phyloP scores from a whole-genome alignment of 2,113 vertebrate genomes.

The Ciconia maguari region DNA sequence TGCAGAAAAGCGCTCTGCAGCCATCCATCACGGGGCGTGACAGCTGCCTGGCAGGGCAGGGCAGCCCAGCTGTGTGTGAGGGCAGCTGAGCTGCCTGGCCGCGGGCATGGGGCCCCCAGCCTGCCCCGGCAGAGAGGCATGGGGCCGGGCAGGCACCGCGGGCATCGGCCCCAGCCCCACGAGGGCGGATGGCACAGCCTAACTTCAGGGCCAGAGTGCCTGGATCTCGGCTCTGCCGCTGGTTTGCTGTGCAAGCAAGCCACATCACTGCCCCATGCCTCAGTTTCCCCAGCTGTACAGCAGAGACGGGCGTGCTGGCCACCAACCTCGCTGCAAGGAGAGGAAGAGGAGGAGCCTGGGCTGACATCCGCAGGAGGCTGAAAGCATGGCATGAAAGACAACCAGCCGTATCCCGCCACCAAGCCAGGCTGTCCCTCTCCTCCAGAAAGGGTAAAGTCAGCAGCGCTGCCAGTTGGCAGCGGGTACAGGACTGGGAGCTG shows the following conservation, averaged over 20 bases:
- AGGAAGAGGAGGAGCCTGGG: constrained; percentile 5
- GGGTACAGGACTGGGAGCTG: rapidly evolving
- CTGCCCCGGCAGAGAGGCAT: neutral
- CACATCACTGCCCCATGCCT: neutral
- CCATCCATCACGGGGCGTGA: neutral
- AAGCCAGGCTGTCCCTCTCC: neutral
- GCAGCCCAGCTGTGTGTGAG: neutral
- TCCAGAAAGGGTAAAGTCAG: neutral
- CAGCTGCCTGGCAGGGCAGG: constrained; percentile 4
- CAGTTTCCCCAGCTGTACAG: neutral
- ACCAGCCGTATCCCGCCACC: neutral
- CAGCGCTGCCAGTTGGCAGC: neutral
- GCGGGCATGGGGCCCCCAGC: rapidly evolving
- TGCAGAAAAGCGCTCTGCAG: neutral
- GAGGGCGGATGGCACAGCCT: rapidly evolving
- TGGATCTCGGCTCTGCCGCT: neutral
- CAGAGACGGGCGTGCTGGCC: rapidly evolving
- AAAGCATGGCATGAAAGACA: neutral
- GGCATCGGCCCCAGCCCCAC: neutral
- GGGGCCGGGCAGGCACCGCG: rapidly evolving
- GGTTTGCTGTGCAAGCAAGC: rapidly evolving
- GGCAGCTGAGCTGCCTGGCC: neutral
- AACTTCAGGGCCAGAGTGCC: rapidly evolving
- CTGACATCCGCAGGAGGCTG: neutral
- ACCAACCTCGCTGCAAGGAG: neutral